These are phyloP conservation scores for Spea multiplicata DNA, from an alignment of 2,113 vertebrate genomes.

Conservation along the genomic window DNA sequence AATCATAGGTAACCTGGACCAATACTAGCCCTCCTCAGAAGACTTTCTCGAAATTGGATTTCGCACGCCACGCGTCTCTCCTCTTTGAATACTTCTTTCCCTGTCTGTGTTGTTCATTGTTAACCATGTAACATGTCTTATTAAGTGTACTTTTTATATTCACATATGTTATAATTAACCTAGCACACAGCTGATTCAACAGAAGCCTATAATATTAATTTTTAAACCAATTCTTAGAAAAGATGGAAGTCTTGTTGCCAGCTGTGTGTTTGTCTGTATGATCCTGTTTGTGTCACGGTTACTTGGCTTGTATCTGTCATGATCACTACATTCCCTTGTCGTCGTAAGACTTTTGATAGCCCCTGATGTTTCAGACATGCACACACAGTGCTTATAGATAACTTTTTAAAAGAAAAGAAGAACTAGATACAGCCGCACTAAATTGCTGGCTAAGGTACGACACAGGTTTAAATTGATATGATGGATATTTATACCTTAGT, in stretches of 20 bases:
- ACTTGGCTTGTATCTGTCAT: conserved; percentile 6
- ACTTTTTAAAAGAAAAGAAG: not conserved
- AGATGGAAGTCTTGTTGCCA: not conserved
- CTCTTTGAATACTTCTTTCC: not conserved
- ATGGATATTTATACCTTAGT: not conserved
- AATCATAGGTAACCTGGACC: conserved; percentile 20
- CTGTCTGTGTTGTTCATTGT: conserved; percentile 13
- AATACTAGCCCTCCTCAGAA: not conserved
- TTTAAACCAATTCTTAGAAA: not conserved
- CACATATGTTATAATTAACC: conserved; percentile 7
- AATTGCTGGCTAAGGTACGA: conserved; percentile 21
- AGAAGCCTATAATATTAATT: conserved; percentile 17
- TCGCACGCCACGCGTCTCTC: not conserved
- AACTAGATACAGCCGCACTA: not conserved
- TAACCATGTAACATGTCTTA: conserved; percentile 34
- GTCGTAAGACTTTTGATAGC: too few species aligned
- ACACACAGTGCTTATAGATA: not conserved
- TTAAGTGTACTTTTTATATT: conserved; percentile 28
- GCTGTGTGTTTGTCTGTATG: conserved; percentile 11
- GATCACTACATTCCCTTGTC: not conserved
- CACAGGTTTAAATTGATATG: not conserved
- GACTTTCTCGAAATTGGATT: not conserved
- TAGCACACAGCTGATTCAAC: not conserved
- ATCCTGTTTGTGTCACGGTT: not conserved
- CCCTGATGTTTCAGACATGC: not conserved